Conservation (phyloP, 1,140 invertebrate species). For the Drosophila kohkoa region DNA sequence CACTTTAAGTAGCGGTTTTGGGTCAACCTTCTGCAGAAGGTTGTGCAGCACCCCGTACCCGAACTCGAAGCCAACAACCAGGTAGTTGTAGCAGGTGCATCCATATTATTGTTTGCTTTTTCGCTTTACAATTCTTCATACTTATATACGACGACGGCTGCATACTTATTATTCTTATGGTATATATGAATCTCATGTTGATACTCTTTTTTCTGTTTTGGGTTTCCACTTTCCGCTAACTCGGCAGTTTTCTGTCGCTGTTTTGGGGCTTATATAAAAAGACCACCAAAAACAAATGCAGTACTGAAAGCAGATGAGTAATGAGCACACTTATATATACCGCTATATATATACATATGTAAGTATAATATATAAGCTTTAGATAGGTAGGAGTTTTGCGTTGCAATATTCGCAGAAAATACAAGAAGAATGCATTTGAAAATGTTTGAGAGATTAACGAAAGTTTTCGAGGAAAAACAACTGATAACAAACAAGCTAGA, state of each 20-base stretch:
- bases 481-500: slow-evolving; percentile 10
- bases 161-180: slow-evolving; percentile 7
- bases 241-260: slow-evolving; percentile 57
- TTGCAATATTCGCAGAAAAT: slow-evolving; percentile 54
- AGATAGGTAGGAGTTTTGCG: slow-evolving; percentile 11
- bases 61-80: slow-evolving; percentile 40
- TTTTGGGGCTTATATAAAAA: slow-evolving; percentile 67
- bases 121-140: slow-evolving; percentile 19
- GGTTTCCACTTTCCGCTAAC: slow-evolving; percentile 68
- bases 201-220: slow-evolving; percentile 38
- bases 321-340: slow-evolving; percentile 64
- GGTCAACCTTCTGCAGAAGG: slow-evolving; percentile 54
- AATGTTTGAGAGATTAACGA: slow-evolving; percentile 36
- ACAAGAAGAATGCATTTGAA: slow-evolving; percentile 34
- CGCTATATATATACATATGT: slow-evolving; percentile 8
- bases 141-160: not conserved
- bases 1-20: slow-evolving; percentile 41
- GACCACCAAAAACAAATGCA: slow-evolving; percentile 31
- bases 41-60: slow-evolving; percentile 29
- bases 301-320: slow-evolving; percentile 64
- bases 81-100: slow-evolving; percentile 62
- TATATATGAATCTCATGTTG: slow-evolving; percentile 19
- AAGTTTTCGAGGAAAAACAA: slow-evolving; percentile 20
- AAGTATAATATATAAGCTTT: not conserved
- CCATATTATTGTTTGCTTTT: slow-evolving; percentile 53